These are phyloP conservation scores for Papilio demoleus DNA, from an alignment of 2,888 invertebrate species.

Conservation along the genomic window DNA sequence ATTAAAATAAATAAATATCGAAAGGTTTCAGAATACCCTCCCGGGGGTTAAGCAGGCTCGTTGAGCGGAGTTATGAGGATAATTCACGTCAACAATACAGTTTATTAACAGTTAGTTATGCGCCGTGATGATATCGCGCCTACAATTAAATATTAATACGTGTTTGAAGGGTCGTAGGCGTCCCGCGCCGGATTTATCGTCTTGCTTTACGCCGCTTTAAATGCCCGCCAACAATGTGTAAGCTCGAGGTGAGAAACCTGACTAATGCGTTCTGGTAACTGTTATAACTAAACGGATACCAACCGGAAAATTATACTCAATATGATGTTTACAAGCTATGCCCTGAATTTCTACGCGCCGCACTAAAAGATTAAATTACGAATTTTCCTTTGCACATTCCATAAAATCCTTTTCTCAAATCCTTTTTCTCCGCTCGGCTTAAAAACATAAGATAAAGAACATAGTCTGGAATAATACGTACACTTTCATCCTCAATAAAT, in stretches of 20 bases:
- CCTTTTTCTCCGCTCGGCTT: background rate
- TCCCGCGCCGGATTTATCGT: constrained; percentile 63
- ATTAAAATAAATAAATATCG: background rate
- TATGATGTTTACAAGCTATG: constrained; percentile 4
- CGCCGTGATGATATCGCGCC: constrained; percentile 77
- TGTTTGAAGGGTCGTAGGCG: constrained; percentile 71
- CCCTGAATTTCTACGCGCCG: background rate
- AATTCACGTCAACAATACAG: constrained; percentile 82
- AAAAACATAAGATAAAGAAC: too few species aligned
- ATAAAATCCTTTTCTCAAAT: background rate
- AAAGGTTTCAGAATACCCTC: constrained; percentile 55
- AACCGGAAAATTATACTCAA: constrained; percentile 2
- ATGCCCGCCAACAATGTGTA: constrained; percentile 61
- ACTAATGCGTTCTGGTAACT: constrained; percentile 46
- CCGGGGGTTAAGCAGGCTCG: constrained; percentile 54
- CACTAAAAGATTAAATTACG: background rate
- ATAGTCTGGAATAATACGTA: too few species aligned
- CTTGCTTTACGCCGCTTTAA: constrained; percentile 51
- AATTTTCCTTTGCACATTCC: background rate
- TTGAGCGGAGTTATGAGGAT: constrained; percentile 73
- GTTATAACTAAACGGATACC: constrained; percentile 6
- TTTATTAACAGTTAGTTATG: constrained; percentile 82
- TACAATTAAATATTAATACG: constrained; percentile 82
- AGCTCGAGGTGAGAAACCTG: constrained; percentile 59
- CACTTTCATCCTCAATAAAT: too few species aligned